Evolutionary conservation across 2,113 vertebrate species (phyloP).

Genomic region (Tretioscincus oriximinensis): DNA sequence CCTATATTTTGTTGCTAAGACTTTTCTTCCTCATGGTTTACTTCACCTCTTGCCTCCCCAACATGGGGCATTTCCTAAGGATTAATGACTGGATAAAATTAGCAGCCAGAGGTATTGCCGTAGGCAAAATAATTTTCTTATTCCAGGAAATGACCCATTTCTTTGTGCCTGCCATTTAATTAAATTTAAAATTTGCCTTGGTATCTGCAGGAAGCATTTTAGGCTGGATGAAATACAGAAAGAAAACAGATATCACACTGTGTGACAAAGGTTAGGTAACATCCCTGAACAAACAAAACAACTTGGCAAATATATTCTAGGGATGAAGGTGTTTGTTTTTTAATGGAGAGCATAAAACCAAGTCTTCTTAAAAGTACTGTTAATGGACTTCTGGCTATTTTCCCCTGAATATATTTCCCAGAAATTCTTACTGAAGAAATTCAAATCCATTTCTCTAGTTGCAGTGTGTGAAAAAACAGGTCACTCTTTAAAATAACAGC

Average conservation of each 20-base stretch:
- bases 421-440: not conserved
- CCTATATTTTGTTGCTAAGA: not conserved
- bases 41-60: not conserved
- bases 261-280: not conserved
- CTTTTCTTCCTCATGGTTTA: not conserved
- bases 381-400: not conserved
- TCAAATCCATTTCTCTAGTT: constrained; percentile 6
- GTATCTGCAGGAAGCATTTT: not conserved
- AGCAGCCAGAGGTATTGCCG: constrained; percentile 11
- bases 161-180: constrained; percentile 13
- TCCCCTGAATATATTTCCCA: not conserved
- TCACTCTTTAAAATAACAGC: not conserved
- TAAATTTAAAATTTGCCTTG: constrained; percentile 4
- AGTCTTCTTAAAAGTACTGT: not conserved
- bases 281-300: not conserved
- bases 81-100: constrained; percentile 28
- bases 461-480: not conserved
- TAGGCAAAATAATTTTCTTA: not conserved
- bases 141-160: not conserved
- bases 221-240: not conserved
- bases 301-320: not conserved
- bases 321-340: not conserved
- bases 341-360: not conserved
- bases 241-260: not conserved
- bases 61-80: constrained; percentile 7